Conservation (phyloP, 2,797 vertebrate genomes). For the Astyanax mexicanus region DNA sequence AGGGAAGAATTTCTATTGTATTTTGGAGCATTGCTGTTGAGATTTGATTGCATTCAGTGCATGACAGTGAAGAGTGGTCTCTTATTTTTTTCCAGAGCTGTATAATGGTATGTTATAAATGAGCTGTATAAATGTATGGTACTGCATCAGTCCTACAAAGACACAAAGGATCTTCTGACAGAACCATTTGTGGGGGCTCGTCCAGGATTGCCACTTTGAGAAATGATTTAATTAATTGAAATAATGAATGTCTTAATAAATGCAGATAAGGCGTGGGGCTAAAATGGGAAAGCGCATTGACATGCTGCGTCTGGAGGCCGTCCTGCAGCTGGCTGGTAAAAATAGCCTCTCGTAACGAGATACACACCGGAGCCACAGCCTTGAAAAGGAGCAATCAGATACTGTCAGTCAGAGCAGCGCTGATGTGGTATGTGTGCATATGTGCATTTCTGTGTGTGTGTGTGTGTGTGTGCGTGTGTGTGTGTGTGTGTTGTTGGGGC, state of each 20-base stretch:
- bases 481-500: conserved; percentile 31
- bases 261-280: conserved; percentile 70
- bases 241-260: conserved; percentile 75
- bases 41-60: too few species aligned
- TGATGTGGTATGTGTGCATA: conserved; percentile 53
- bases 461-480: conserved; percentile 35
- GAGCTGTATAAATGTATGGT: background rate
- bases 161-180: background rate
- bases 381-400: conserved; percentile 49
- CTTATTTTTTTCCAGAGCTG: too few species aligned
- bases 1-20: too few species aligned
- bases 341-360: conserved; percentile 76
- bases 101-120: too few species aligned
- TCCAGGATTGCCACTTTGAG: conserved; percentile 56
- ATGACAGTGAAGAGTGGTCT: too few species aligned
- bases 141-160: background rate
- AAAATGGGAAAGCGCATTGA: conserved; percentile 74
- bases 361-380: conserved; percentile 59
- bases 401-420: conserved; percentile 44
- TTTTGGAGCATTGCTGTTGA: too few species aligned
- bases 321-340: conserved; percentile 77
- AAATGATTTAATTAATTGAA: conserved; percentile 63
- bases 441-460: too few species aligned
- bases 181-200: background rate
- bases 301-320: conserved; percentile 75